Base-by-base conservation (phyloP, 2,113 vertebrate species). In the Oreochromis tanganicae region DNA sequence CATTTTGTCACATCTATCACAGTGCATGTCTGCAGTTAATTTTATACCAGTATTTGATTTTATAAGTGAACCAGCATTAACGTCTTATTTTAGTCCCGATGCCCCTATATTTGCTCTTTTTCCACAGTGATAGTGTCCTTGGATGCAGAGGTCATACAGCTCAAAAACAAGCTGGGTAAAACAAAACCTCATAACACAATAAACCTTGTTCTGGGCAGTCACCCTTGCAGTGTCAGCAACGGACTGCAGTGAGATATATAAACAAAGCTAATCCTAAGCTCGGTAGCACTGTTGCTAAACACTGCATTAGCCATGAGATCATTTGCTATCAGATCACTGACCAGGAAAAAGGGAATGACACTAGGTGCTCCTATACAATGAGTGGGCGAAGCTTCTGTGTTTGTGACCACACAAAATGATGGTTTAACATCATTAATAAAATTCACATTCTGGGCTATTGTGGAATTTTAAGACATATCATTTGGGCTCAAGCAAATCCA, bases 211-310 rank as follows among this genome's bases (percentile, higher is more conserved):
- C 83, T 73, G 86, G 88, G 80, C 78, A 54, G 85, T 75, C 46
- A 83, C 84, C 55, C 85, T 68, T 88, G 91, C 87, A 56, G n/a
- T 82, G 88, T 94, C 93, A 95, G 95, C 92, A 85, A 88, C 55
- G 10, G 29, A 81, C 82, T 85, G 85, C 86, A 88, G 81, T 63
- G 87, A 87, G 85, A 91, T 90, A 86, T 83, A 92, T 83, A 95
- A 95, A 96, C 91, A 95, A 81, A 91, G 75, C 87, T 94, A 95
- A 95, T 94, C 90, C 91, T 32, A 48, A 61, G 13, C 56, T 85
- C 11, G 78, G 85, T 89, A 63, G 63, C 86, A 32, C 79, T 55
- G 85, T 85, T 75, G 82, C 71, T 82, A 84, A 90, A 90, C 84
- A 81, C 83, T 27, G 88, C 52, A 80, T 90, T 85, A 54, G 41